phyloP scores from a whole-genome alignment of 2,113 vertebrate genomes.

The Trogon melanurus region DNA sequence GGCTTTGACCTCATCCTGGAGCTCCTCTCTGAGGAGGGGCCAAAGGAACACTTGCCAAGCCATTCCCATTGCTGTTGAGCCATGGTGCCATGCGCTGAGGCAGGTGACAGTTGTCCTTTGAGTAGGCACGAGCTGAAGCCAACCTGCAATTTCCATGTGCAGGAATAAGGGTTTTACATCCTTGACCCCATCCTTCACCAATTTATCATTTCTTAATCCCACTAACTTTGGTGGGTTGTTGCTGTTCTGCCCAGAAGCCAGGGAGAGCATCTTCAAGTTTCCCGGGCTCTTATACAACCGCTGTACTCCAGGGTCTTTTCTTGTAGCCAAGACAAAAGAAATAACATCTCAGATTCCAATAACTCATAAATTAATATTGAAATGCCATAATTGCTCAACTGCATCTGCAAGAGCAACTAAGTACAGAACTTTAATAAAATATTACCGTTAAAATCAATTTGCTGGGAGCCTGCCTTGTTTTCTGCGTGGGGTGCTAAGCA shows the following conservation, averaged over 20 bases:
- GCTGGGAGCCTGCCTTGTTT: not conserved
- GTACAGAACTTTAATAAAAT: conserved; percentile 58
- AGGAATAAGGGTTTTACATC: not conserved
- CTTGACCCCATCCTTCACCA: not conserved
- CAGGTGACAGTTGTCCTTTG: not conserved
- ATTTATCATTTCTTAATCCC: not conserved
- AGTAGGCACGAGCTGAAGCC: not conserved
- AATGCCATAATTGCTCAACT: conserved; percentile 27
- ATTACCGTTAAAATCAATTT: conserved; percentile 12
- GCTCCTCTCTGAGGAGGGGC: rapidly evolving
- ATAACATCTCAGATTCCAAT: not conserved
- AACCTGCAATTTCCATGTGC: not conserved
- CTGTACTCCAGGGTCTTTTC: not conserved
- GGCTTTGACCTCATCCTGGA: not conserved
- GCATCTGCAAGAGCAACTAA: conserved; percentile 23
- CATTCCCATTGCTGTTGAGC: rapidly evolving
- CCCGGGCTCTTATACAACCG: not conserved
- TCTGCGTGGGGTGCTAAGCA: not conserved
- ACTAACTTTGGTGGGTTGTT: not conserved
- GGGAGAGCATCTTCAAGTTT: not conserved
- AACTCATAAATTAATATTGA: conserved; percentile 42
- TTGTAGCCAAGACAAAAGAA: not conserved
- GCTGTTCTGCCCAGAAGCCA: not conserved
- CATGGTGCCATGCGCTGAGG: not conserved
- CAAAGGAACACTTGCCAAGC: not conserved